These are phyloP conservation scores for Lagodon rhomboides DNA, from an alignment of 2,797 vertebrate species.

Conservation along the genomic window DNA sequence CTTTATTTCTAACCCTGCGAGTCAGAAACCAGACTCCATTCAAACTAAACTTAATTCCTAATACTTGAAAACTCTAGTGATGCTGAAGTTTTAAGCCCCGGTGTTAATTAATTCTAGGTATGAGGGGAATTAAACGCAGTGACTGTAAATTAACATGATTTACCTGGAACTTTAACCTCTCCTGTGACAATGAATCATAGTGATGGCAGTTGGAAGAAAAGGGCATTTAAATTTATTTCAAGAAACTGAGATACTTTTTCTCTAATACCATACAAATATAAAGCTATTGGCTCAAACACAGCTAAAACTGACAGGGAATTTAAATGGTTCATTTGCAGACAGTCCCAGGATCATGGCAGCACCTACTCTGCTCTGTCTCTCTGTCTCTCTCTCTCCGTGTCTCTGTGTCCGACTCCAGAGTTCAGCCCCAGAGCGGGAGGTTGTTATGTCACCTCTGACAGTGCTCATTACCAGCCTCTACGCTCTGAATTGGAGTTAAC, in stretches of 20 bases:
- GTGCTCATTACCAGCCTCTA: conserved; percentile 71
- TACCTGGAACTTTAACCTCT: conserved; percentile 8
- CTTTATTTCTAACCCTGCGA: neutral
- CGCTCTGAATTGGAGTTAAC: conserved; percentile 69
- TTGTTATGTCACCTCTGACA: conserved; percentile 75
- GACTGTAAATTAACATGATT: conserved; percentile 12
- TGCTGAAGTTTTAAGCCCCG: conserved; percentile 15
- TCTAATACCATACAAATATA: conserved; percentile 4
- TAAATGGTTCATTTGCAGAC: conserved; percentile 16
- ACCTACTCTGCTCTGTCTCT: neutral
- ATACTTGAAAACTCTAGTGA: conserved; percentile 1
- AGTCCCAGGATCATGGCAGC: conserved; percentile 17
- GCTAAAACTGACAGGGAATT: neutral
- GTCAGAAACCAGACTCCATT: conserved; percentile 23
- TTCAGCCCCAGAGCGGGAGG: conserved; percentile 56
- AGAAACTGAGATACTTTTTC: neutral
- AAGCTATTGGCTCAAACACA: neutral
- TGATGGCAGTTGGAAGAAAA: neutral
- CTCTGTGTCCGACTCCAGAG: conserved; percentile 27
- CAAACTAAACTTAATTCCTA: conserved; percentile 22
- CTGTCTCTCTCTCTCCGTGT: neutral
- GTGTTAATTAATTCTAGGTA: conserved; percentile 13
- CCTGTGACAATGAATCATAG: neutral
- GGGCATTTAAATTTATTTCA: neutral
- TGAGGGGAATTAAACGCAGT: conserved; percentile 19